These are phyloP conservation scores for Odontamblyopus lacepedii DNA, from an alignment of 2,797 vertebrate genomes.

Conservation along the genomic window DNA sequence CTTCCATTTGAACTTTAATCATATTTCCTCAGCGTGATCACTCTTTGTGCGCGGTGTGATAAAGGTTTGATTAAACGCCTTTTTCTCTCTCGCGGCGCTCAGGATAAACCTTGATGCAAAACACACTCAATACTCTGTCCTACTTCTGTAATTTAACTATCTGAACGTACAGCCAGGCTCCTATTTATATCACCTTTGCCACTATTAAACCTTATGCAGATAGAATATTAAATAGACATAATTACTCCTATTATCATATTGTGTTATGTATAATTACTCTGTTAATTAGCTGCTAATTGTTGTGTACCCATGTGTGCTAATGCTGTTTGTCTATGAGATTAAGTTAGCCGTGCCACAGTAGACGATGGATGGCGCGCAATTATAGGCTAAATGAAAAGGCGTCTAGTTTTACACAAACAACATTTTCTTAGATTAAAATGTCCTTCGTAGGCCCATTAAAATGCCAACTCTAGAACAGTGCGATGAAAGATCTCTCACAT, in stretches of 20 bases:
- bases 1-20: conserved; percentile 1
- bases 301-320: conserved; percentile 11
- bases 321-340: conserved; percentile 16
- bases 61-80: neutral
- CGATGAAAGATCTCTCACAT: too few species aligned
- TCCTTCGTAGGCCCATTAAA: too few species aligned
- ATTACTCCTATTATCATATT: neutral
- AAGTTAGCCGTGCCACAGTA: neutral
- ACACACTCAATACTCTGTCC: neutral
- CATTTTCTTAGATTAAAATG: too few species aligned
- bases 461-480: too few species aligned
- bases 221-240: conserved; percentile 1
- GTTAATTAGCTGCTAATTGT: conserved; percentile 21
- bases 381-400: neutral
- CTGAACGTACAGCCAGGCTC: neutral
- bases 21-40: neutral
- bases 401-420: neutral
- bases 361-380: neutral
- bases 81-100: neutral
- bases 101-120: neutral
- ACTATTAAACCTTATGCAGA: neutral
- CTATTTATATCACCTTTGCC: neutral
- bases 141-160: neutral
- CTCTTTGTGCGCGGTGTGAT: neutral
- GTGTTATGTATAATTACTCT: neutral